Evolutionary conservation across 2,888 invertebrate genomes (phyloP), one percentile per base, ranked within the genome.

Genomic region (Pseudeuparius sepicola): DNA sequence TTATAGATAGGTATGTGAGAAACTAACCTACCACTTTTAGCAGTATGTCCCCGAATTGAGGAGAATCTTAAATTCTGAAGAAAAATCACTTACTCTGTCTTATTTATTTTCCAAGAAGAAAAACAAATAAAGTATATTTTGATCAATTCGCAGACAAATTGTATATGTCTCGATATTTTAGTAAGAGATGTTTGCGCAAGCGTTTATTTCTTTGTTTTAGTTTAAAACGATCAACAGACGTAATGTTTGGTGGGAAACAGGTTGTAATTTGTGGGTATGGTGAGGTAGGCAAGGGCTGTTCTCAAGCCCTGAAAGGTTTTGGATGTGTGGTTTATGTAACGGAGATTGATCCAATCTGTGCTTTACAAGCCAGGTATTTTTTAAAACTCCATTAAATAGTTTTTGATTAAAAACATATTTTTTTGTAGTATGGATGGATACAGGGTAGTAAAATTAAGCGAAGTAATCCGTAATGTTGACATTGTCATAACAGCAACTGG

Each of bases 221-320:
- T 48, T 60, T 71, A 40, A 90, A 90, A 61, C 71, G 90, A 41
- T 87, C 89, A 18, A 90, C 90, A 4, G 96, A 96, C 56, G 77
- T 94, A 7, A 96, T 96, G 96, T 93, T 96, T 59, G 94, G 93
- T 10, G 96, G 96, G 1, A 94, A 96, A 57, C 93, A 93, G 65
- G 88, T 93, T 0, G 82, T 89, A 1, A 84, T 96, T 24, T 94
- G 94, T 60, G 96, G 96, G 2, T 96, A 94, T 57, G 96, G 96
- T 2, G 94, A 96, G 66, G 92, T 96, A 23, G 94, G 94, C 18
- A 96, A 96, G 64, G 94, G 94, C 1, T 94, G 94, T 63, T 89
- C 90, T 46, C 90, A 93, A 59, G 92, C 93, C 4, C 66, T 96
- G 9, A 92, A 92, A 63, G 93, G 92, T 0, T 70, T 96, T 41